Percentiles rank a stretch among this genome's conserved stretches.
phyloP scores from a whole-genome alignment of 2,888 invertebrate species.

The Caenorhabditis angaria region DNA sequence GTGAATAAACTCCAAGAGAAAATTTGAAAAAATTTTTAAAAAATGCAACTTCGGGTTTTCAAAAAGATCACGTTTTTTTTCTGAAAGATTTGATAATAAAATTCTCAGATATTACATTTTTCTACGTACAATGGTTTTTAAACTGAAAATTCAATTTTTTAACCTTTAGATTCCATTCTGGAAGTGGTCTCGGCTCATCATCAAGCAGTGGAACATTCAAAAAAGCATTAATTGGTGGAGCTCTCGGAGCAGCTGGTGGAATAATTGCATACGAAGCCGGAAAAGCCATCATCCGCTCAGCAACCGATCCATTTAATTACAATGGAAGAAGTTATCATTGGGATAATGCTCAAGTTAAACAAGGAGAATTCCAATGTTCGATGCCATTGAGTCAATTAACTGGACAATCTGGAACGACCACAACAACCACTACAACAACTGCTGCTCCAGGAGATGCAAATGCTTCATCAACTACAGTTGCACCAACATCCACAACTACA shows the following conservation, averaged over 20 bases:
- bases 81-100: too few relatives aligned
- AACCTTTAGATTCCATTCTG: slow-evolving; percentile 37
- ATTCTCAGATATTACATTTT: too few relatives aligned
- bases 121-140: too few relatives aligned
- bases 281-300: slow-evolving; percentile 65
- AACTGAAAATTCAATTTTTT: background rate
- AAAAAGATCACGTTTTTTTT: too few relatives aligned
- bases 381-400: slow-evolving; percentile 58
- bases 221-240: slow-evolving; percentile 67
- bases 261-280: slow-evolving; percentile 55
- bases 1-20: too few relatives aligned
- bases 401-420: slow-evolving; percentile 25
- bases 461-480: slow-evolving; percentile 35
- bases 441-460: slow-evolving; percentile 24
- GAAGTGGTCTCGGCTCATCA: slow-evolving; percentile 34
- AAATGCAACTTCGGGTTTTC: too few relatives aligned
- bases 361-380: slow-evolving; percentile 54
- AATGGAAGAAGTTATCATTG: slow-evolving; percentile 65
- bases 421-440: slow-evolving; percentile 52
- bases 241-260: slow-evolving; percentile 66
- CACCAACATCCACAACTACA: slow-evolving; percentile 46
- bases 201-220: slow-evolving; percentile 57
- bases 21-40: too few relatives aligned
- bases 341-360: slow-evolving; percentile 42
- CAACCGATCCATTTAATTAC: slow-evolving; percentile 57